A percentile compares a stretch with the other conserved stretches of the same genome.
phyloP scores from a whole-genome alignment of 2,888 invertebrate species.

The Perithous albicinctus region DNA sequence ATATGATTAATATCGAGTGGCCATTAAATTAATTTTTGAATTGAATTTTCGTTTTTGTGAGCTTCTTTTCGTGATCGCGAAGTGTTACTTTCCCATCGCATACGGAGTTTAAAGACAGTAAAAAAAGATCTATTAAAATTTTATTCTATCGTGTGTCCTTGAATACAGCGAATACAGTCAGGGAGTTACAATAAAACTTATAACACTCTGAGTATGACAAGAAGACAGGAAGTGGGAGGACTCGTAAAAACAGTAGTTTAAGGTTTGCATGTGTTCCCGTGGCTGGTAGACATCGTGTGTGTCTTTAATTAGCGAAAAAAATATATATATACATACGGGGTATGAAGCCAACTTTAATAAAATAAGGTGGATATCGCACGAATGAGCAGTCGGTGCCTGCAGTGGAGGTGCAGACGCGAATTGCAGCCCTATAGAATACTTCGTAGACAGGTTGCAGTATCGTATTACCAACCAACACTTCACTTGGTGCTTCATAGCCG shows the following conservation, averaged over 20 bases:
- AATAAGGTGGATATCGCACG: slow-evolving; percentile 21
- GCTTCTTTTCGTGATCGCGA: too few relatives aligned
- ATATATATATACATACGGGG: background rate
- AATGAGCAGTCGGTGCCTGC: slow-evolving; percentile 33
- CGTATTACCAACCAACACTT: slow-evolving; percentile 77
- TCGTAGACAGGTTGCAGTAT: slow-evolving; percentile 73
- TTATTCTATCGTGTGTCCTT: background rate
- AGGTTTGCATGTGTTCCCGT: slow-evolving; percentile 70
- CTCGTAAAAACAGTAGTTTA: slow-evolving; percentile 69
- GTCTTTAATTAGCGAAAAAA: slow-evolving; percentile 22
- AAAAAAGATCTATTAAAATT: background rate
- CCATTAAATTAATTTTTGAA: too few relatives aligned
- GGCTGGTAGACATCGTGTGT: slow-evolving; percentile 42
- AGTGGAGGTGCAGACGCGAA: slow-evolving; percentile 36
- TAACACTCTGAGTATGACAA: background rate
- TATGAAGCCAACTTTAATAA: slow-evolving; percentile 3
- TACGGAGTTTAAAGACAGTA: too few relatives aligned
- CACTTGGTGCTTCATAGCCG: slow-evolving; percentile 49
- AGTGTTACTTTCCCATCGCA: too few relatives aligned
- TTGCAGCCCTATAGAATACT: slow-evolving; percentile 73
- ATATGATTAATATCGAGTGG: too few relatives aligned
- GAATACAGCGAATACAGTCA: background rate
- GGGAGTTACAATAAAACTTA: background rate
- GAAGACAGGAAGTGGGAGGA: background rate
- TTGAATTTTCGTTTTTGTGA: too few relatives aligned